Conservation (phyloP, 1,140 invertebrate species). For the Bombus pyrosoma region DNA sequence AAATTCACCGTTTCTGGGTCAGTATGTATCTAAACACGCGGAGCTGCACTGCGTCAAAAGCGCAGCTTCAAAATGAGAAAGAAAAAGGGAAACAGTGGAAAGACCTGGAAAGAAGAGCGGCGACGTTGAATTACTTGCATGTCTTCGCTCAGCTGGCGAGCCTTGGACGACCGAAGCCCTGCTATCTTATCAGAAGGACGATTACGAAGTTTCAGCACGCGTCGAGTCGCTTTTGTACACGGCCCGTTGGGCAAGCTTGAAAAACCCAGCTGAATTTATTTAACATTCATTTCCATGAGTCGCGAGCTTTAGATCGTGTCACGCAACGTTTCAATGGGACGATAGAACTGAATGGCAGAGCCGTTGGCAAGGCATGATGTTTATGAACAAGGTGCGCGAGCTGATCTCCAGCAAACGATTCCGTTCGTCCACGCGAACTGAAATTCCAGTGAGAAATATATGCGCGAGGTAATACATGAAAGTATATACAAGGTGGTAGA, state of each 20-base stretch:
- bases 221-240: not conserved
- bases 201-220: slow-evolving; percentile 24
- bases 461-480: not conserved
- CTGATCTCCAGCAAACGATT: not conserved
- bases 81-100: not conserved
- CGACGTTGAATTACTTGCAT: slow-evolving; percentile 38
- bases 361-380: not conserved
- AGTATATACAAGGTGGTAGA: not conserved
- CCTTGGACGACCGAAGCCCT: no score
- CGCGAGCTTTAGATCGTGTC: not conserved
- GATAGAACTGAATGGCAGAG: not conserved
- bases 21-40: slow-evolving; percentile 59
- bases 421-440: not conserved
- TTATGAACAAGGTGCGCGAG: not conserved
- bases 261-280: slow-evolving; percentile 8
- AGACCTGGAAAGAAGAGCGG: not conserved
- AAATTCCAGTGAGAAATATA: not conserved
- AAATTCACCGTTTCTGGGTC: slow-evolving; percentile 60
- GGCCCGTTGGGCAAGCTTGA: not conserved
- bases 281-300: not conserved
- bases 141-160: not conserved
- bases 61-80: slow-evolving; percentile 35
- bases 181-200: slow-evolving; percentile 5
- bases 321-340: not conserved
- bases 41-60: slow-evolving; percentile 50